Percentiles rank a stretch among this genome's conserved stretches.
These are phyloP conservation scores for Lasaia peninsularis DNA, from an alignment of 1,140 invertebrate genomes.

Conservation along the genomic window DNA sequence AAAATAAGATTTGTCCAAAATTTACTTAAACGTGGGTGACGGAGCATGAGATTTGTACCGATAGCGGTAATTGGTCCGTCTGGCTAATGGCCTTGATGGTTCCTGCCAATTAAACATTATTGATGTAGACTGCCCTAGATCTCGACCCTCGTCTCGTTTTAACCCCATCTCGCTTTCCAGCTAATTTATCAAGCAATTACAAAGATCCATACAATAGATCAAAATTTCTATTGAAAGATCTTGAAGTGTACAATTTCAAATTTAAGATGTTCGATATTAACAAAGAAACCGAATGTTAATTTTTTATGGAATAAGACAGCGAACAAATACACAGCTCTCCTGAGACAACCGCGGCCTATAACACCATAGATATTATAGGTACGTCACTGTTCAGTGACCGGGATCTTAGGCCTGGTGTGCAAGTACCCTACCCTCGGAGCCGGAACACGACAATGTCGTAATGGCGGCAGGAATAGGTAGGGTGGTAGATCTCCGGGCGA, in stretches of 20 bases:
- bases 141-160: conserved; percentile 67
- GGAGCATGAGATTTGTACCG: conserved; percentile 45
- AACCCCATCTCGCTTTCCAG: conserved; percentile 56
- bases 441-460: too few relatives aligned
- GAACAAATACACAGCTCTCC: too few relatives aligned
- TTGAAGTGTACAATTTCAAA: not conserved
- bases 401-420: too few relatives aligned
- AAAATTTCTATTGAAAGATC: conserved; percentile 25
- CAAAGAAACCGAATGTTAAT: too few relatives aligned
- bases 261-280: too few relatives aligned
- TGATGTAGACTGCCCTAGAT: conserved; percentile 58
- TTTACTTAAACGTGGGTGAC: not conserved
- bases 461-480: too few relatives aligned
- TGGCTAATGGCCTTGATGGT: conserved; percentile 62
- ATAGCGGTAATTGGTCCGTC: conserved; percentile 61
- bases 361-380: too few relatives aligned
- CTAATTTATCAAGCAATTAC: conserved; percentile 70
- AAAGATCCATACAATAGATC: conserved; percentile 34
- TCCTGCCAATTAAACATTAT: conserved; percentile 67
- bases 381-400: too few relatives aligned
- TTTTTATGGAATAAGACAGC: too few relatives aligned
- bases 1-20: not conserved
- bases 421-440: too few relatives aligned
- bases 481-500: too few relatives aligned
- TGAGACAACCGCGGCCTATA: too few relatives aligned